Percentiles rank a stretch among this genome's conserved stretches.
Evolutionary conservation across 1,140 invertebrate species (phyloP).

Genomic region (Chlorops oryzae): DNA sequence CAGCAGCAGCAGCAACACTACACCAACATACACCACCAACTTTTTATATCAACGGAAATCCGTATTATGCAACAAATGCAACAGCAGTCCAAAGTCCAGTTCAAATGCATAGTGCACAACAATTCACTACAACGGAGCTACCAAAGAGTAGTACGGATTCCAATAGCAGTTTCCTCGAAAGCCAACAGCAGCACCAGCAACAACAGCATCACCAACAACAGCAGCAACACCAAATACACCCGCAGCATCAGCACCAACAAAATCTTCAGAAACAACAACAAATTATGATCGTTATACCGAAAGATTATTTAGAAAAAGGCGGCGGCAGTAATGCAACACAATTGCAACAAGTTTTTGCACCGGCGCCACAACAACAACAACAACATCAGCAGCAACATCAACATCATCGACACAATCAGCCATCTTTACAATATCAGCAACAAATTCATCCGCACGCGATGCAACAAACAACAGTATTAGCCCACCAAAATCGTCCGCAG

Average conservation of each 20-base stretch:
- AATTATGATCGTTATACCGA: conserved; percentile 33
- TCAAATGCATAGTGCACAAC: too few species aligned
- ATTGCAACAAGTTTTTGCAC: conserved; percentile 23
- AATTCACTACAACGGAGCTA: too few species aligned
- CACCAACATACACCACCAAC: neutral
- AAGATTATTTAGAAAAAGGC: conserved; percentile 24
- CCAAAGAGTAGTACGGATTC: too few species aligned
- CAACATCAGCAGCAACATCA: conserved; percentile 4
- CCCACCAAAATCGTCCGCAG: neutral
- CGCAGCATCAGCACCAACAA: neutral
- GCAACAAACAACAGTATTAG: neutral
- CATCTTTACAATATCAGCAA: too few species aligned
- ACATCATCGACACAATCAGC: conserved; percentile 3
- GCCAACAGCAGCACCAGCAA: neutral
- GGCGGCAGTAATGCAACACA: conserved; percentile 36
- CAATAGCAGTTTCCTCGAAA: too few species aligned
- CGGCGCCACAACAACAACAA: conserved; percentile 13
- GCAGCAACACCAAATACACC: neutral
- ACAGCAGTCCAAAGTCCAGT: too few species aligned
- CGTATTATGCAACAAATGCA: conserved; percentile 1
- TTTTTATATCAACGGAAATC: neutral
- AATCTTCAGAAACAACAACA: conserved; percentile 22
- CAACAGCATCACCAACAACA: conserved; percentile 3
- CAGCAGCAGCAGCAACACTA: conserved; percentile 4
- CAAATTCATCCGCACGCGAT: neutral